Evolutionary conservation across 2,113 vertebrate genomes (phyloP), one percentile per base, ranked within the genome.

Genomic region (Nerophis lumbriciformis): DNA sequence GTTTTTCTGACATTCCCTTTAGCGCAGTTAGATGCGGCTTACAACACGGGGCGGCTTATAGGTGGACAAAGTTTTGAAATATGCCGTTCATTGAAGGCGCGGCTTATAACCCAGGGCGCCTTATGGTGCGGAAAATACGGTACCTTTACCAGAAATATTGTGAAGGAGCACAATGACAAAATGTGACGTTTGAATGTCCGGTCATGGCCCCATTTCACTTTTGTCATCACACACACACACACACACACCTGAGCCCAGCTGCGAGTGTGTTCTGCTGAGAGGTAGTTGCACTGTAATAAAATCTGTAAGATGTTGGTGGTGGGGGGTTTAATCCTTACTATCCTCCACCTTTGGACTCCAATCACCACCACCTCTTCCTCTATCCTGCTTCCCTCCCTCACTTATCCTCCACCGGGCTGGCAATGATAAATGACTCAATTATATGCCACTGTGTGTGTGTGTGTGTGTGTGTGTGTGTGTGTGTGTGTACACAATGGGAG

Each of bases 371-470:
- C 55, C 59, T 48, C 57, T 63, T 75, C 69, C 54, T 52, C 48
- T 48, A 16, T 68, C 59, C 68, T 71, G 62, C 76, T 58, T 82
- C 73, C 68, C 77, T 63, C 59, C 38, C 56, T 57, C 78, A 60
- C 64, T 59, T 62, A 81, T 79, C 70, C 79, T 84, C 85, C 66
- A 83, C 84, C 83, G 78, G n/a, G 77, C 86, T 86, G 80, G 76
- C 81, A 69, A 85, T 91, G 89, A 91, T 91, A 91, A 91, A 91
- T 90, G 87, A 91, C 89, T 90, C 89, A 89, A 90, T 91, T 91
- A 89, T 83, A 78, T 76, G 79, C 28, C 28, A 28, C 28, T 73
- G 79, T 28, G 79, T 72, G 79, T 80, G 83, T 82, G 79, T 75
- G 79, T 72, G 79, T 80, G 83, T 83, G 79, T 76, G 79, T 73